These are phyloP conservation scores for Pelusios castaneus DNA, from an alignment of 2,113 vertebrate species.

Conservation along the genomic window DNA sequence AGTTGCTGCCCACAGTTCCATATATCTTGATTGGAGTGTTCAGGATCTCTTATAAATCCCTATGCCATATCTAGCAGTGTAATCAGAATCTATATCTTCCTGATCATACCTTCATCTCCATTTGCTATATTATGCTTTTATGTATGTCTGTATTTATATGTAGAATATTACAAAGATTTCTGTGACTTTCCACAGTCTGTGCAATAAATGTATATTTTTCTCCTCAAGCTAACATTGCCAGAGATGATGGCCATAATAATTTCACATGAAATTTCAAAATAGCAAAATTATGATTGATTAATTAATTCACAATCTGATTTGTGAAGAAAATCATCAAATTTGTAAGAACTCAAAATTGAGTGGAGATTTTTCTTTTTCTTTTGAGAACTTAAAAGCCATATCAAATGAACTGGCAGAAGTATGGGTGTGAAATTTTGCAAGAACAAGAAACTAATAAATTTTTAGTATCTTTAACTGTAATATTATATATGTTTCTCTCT, in stretches of 20 bases:
- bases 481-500: background rate
- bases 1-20: background rate
- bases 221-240: background rate
- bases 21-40: background rate
- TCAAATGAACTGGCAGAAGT: background rate
- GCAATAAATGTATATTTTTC: background rate
- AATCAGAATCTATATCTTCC: background rate
- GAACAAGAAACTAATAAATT: background rate
- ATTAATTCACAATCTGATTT: background rate
- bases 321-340: background rate
- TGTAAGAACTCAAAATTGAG: background rate
- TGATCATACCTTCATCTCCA: background rate
- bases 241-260: background rate
- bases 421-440: background rate
- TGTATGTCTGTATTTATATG: background rate
- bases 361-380: background rate
- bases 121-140: background rate
- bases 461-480: background rate
- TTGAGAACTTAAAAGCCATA: background rate
- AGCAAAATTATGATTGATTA: fast-evolving
- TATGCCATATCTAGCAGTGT: background rate
- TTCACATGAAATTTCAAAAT: background rate
- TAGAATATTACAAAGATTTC: background rate
- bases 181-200: fast-evolving
- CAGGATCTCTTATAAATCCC: background rate